Evolutionary conservation across 2,113 vertebrate species (phyloP).

Genomic region (Heliornis fulica): DNA sequence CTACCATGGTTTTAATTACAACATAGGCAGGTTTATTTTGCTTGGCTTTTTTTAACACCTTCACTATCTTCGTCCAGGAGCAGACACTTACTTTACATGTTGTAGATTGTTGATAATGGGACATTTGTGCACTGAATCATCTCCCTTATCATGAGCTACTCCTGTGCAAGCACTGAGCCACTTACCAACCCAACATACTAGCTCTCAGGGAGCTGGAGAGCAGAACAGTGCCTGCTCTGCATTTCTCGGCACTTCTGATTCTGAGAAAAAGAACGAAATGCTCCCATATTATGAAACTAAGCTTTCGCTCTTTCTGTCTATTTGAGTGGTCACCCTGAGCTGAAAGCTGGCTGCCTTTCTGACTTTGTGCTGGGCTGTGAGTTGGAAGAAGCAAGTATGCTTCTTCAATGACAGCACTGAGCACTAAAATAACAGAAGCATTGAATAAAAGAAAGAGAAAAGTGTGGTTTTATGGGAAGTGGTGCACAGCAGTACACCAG

Average conservation of each 20-base stretch:
- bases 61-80: not conserved
- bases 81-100: constrained; percentile 9
- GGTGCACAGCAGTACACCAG: constrained; percentile 39
- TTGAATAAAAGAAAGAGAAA: constrained; percentile 31
- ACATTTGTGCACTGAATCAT: not conserved
- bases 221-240: not conserved
- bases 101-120: constrained; percentile 15
- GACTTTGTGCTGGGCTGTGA: not conserved
- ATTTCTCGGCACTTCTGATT: not conserved
- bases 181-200: constrained; percentile 3
- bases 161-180: not conserved
- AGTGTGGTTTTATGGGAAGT: constrained; percentile 47
- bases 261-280: not conserved
- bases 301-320: not conserved
- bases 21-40: not conserved
- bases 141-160: not conserved
- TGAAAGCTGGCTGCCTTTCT: not conserved
- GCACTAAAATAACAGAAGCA: constrained; percentile 17
- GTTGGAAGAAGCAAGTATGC: constrained; percentile 14
- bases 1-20: not conserved
- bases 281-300: not conserved
- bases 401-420: not conserved
- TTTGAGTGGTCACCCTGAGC: not conserved
- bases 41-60: not conserved
- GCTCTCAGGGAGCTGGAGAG: not conserved